Base-by-base conservation (phyloP, 2,888 invertebrate genomes). In the Lottia scabra region DNA sequence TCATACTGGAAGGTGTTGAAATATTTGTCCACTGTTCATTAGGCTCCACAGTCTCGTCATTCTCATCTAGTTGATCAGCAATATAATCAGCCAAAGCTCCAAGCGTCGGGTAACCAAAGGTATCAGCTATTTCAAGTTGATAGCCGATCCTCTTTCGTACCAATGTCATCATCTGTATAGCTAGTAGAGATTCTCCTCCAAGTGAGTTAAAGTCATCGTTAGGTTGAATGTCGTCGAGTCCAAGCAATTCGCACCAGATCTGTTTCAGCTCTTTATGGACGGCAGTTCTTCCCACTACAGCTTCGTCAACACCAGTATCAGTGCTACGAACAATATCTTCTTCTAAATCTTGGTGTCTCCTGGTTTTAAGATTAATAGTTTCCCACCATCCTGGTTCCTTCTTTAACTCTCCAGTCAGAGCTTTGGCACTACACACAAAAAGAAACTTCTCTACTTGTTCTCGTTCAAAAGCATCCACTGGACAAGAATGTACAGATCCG, bases 131-230 rank as follows among this genome's bases (percentile, higher is more conserved):
- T 43, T 70, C 70, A 19, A 70, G 46, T 45, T 65, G 65, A 56
- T 65, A 70, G 1, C 70, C 65, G 26, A 70, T 70, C 16, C 65
- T 64, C 19, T 70, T 70, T 30, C 70, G 65, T 12, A 70, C 65
- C 48, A 70, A 45, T 15, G 70, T 65, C 65, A 70, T 65, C 70
- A 70, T 70, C 56, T 70, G 70, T 23, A 70, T 65, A 27, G 70
- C 70, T 27, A 70, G 65, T 19, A 70, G 45, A n/a, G 70, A 70
- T 46, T 70, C 70, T 16, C 70, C 70, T 19, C 70, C 65, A 1
- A 70, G 15, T 4, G 70, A 45, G 45, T 70, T 70, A 38, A 70
- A 65, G 23, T 70, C 70, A 44, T 65, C 70, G 27, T 56, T 65
- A 13, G 63, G 63, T 19, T 70, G n/a, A n/a, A 70, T 65, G 6